phyloP scores from a whole-genome alignment of 2,797 vertebrate species.

The Austrolebias charrua region DNA sequence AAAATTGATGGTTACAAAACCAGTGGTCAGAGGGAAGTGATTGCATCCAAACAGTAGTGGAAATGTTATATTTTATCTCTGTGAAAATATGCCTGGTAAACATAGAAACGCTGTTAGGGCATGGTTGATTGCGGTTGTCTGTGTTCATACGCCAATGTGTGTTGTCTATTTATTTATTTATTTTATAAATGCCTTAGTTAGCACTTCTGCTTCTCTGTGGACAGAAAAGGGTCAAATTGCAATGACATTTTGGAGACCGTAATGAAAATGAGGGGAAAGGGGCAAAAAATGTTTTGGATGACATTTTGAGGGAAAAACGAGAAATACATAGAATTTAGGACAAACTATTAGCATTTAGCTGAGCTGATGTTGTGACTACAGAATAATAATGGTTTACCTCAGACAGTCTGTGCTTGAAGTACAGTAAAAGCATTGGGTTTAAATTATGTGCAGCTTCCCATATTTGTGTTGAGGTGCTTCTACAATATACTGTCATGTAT shows the following conservation, averaged over 20 bases:
- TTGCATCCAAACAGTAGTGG: slow-evolving; percentile 57
- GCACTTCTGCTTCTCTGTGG: slow-evolving; percentile 23
- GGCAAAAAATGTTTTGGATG: background rate
- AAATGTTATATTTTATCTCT: slow-evolving; percentile 65
- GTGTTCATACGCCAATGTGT: slow-evolving; percentile 1
- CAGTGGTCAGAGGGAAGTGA: slow-evolving; percentile 61
- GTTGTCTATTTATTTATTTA: slow-evolving; percentile 18
- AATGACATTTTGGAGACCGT: slow-evolving; percentile 19
- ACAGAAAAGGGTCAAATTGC: slow-evolving; percentile 13
- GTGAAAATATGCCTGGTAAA: slow-evolving; percentile 53
- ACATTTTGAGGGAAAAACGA: background rate
- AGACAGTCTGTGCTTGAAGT: background rate
- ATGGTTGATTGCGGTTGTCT: slow-evolving; percentile 20
- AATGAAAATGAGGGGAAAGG: background rate
- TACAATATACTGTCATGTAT: background rate
- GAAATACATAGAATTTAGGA: background rate
- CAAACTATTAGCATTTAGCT: background rate
- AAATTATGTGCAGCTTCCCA: background rate
- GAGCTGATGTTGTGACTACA: too few relatives aligned
- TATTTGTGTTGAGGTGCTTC: background rate
- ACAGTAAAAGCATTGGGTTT: background rate
- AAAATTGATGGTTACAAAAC: slow-evolving; percentile 67
- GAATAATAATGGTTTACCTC: too few relatives aligned
- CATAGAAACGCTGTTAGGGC: slow-evolving; percentile 19
- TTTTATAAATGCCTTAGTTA: slow-evolving; percentile 14